Evolutionary conservation across 1,140 invertebrate genomes (phyloP), one percentile per base, ranked within the genome.

Genomic region (Diabrotica virgifera): DNA sequence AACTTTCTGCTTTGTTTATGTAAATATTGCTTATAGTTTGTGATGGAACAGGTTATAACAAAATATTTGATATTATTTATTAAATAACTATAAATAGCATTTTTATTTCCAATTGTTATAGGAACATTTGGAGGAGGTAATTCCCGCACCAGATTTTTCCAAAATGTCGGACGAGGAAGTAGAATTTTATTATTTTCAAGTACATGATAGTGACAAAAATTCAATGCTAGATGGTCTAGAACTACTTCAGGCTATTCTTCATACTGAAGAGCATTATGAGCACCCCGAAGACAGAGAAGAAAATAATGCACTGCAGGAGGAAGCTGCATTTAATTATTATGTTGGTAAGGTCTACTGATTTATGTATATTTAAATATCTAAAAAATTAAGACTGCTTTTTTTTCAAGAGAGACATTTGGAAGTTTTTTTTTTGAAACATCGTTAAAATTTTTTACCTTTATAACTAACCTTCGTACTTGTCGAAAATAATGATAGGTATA

Each of bases 201-300:
- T 90, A 9, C 92, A 94, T 70, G 92, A 94, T 74, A 87, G 87
- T 68, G 91, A 94, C 71, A 89, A 88, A 71, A 92, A 94, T 75
- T 87, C 84, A 0, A 88, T 87, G 74, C 79, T 94, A 57, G 92
- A 94, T 78, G 92, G 92, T 8, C 77, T 93, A 54, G 92, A 94
- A 81, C 84, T 94, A 66, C 76, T 93, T 46, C 80, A 88, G 76
- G 87, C 87, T 6, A 83, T 88, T 65, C 84, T 85, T 66, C 87
- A 89, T 66, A 87, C 84, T 0, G 71, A 78, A 6, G 63, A 66
- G 40, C 35, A 64, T 51, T 54, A 36, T 54, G 36, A 35, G 10
- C 24, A n/a, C 0, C 79, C 78, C 13, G 55, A 63, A 9, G 36
- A 59, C 36, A 54, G 79, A 64, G 72, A 79, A 56, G 50, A 66